These are phyloP conservation scores for Eupeodes latifasciatus DNA, from an alignment of 2,888 invertebrate genomes.

Conservation along the genomic window DNA sequence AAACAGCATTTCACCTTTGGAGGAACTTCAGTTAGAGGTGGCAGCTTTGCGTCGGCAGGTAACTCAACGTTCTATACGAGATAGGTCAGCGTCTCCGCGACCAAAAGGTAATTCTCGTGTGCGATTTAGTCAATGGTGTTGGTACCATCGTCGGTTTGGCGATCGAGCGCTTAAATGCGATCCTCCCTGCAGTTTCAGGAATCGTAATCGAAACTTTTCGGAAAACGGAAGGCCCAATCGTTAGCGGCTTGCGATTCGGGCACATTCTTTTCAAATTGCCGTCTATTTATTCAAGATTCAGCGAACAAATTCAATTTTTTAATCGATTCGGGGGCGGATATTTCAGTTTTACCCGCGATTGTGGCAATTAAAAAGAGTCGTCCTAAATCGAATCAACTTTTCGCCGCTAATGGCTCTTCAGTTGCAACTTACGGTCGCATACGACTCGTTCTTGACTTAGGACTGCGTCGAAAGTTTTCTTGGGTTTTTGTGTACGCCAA, in stretches of 20 bases:
- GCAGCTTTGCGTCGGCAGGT: neutral
- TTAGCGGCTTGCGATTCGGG: conserved; percentile 18
- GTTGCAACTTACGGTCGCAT: neutral
- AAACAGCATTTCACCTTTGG: neutral
- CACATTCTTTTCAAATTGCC: neutral
- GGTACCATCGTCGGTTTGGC: conserved; percentile 7
- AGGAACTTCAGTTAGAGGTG: neutral
- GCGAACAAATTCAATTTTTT: too few relatives aligned
- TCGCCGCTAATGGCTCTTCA: neutral
- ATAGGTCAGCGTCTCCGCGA: neutral
- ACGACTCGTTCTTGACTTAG: neutral
- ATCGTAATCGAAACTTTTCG: neutral
- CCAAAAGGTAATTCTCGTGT: neutral
- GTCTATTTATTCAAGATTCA: too few relatives aligned
- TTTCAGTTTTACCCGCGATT: conserved; percentile 3
- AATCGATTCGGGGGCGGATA: neutral
- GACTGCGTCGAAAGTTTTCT: neutral
- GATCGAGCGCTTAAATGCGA: neutral
- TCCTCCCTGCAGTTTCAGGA: neutral
- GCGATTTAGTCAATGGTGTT: neutral
- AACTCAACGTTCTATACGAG: neutral
- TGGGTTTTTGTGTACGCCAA: neutral
- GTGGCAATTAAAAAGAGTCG: neutral
- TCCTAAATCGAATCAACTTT: neutral
- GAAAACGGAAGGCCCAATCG: conserved; percentile 23